Percentiles rank a stretch among this genome's conserved stretches.
phyloP scores from a whole-genome alignment of 1,140 invertebrate genomes.

The Calephelis virginiensis region DNA sequence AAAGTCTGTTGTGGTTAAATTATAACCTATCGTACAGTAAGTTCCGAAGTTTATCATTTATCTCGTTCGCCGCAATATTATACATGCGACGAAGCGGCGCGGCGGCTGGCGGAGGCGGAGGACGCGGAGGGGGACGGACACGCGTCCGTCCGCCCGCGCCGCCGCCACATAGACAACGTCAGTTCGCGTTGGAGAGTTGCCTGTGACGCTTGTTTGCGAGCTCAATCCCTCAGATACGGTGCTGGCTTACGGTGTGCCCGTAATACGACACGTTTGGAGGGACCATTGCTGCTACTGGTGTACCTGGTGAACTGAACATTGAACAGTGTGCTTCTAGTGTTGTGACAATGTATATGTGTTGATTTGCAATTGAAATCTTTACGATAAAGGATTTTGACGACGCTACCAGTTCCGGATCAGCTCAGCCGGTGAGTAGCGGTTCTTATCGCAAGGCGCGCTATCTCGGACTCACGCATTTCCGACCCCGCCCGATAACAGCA shows the following conservation, averaged over 20 bases:
- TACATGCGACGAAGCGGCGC: slow-evolving; percentile 48
- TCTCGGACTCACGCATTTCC: slow-evolving; percentile 75
- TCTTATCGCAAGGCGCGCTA: slow-evolving; percentile 71
- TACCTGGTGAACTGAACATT: slow-evolving; percentile 71
- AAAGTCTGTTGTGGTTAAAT: slow-evolving; percentile 16
- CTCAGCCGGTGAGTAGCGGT: slow-evolving; percentile 74
- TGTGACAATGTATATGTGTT: slow-evolving; percentile 70
- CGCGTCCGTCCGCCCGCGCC: slow-evolving; percentile 71
- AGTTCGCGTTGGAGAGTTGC: slow-evolving; percentile 71
- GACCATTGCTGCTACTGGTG: slow-evolving; percentile 65
- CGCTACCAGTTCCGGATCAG: slow-evolving; percentile 72
- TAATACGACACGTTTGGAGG: slow-evolving; percentile 78
- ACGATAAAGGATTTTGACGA: slow-evolving; percentile 63
- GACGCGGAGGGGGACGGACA: slow-evolving; percentile 39
- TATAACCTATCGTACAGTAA: slow-evolving; percentile 12
- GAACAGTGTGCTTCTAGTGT: slow-evolving; percentile 67
- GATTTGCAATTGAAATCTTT: slow-evolving; percentile 43
- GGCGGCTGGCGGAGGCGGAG: slow-evolving; percentile 34
- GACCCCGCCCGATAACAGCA: slow-evolving; percentile 72
- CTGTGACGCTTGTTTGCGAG: slow-evolving; percentile 67
- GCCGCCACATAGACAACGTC: slow-evolving; percentile 73
- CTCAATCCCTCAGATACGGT: slow-evolving; percentile 75
- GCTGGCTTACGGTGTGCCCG: slow-evolving; percentile 76
- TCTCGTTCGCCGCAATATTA: slow-evolving; percentile 55
- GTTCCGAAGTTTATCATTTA: slow-evolving; percentile 58